Conservation (phyloP, 2,888 invertebrate species). For the Ypsolopha scabrella region DNA sequence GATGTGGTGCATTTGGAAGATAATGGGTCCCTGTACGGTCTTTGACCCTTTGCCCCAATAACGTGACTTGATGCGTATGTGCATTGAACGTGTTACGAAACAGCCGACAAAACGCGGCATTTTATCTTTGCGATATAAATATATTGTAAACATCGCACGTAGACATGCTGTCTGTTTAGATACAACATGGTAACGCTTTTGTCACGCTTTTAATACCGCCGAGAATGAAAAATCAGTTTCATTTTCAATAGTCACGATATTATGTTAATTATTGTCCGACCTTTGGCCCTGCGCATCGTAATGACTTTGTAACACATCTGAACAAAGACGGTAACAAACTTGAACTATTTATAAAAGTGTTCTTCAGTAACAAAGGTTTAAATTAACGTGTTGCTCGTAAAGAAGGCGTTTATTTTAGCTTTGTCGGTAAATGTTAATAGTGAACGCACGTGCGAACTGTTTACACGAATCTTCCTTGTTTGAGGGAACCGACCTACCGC, state of each 20-base stretch:
- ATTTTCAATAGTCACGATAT: too few relatives aligned
- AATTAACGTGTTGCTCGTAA: too few relatives aligned
- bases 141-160: neutral
- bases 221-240: too few relatives aligned
- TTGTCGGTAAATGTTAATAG: conserved; percentile 30
- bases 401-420: conserved; percentile 8
- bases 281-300: too few relatives aligned
- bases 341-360: too few relatives aligned
- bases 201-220: too few relatives aligned
- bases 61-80: conserved; percentile 3
- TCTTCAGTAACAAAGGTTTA: too few relatives aligned
- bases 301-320: too few relatives aligned
- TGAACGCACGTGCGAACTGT: conserved; percentile 36
- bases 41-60: conserved; percentile 47
- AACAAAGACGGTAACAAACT: too few relatives aligned
- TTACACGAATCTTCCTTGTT: conserved; percentile 25
- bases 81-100: neutral
- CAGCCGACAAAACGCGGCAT: neutral
- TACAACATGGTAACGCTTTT: neutral
- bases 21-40: conserved; percentile 20
- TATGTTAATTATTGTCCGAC: too few relatives aligned
- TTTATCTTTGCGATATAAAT: neutral
- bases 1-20: conserved; percentile 12
- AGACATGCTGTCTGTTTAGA: conserved; percentile 1
- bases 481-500: conserved; percentile 40